Percentiles rank a stretch among this genome's conserved stretches.
These are phyloP conservation scores for Lycaon pictus DNA, from an alignment of 2,113 vertebrate species.

Conservation along the genomic window DNA sequence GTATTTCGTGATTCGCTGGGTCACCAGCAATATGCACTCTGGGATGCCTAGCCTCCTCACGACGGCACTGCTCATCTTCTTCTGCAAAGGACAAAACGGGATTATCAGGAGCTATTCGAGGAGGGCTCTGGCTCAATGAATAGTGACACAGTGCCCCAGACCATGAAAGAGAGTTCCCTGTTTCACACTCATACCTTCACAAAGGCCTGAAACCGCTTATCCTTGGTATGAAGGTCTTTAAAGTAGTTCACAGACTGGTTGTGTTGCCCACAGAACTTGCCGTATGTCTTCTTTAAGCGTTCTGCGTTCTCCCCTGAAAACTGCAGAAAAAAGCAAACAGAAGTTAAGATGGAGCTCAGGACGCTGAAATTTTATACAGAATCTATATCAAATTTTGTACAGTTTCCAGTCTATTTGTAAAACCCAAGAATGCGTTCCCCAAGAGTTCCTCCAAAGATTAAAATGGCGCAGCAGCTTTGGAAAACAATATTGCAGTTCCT, in stretches of 20 bases:
- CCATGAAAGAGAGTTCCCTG: accelerated
- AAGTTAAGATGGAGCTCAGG: background rate
- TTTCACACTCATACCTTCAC: slow-evolving; percentile 89
- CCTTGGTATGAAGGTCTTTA: slow-evolving; percentile 95
- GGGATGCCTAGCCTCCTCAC: slow-evolving; percentile 96
- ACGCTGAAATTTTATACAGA: accelerated
- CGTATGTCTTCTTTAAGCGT: slow-evolving; percentile 94
- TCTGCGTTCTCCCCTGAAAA: slow-evolving; percentile 95
- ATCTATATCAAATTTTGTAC: background rate
- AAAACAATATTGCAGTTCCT: background rate
- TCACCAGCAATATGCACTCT: slow-evolving; percentile 97
- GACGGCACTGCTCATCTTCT: slow-evolving; percentile 96
- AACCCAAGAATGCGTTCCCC: background rate
- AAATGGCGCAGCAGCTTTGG: background rate
- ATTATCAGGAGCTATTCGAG: background rate
- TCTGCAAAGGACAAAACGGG: slow-evolving; percentile 85
- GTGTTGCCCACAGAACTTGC: slow-evolving; percentile 97
- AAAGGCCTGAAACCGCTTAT: slow-evolving; percentile 97
- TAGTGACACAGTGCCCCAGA: accelerated
- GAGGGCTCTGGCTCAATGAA: background rate
- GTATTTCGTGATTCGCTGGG: slow-evolving; percentile 98
- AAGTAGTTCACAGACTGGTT: slow-evolving; percentile 96
- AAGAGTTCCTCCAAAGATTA: background rate
- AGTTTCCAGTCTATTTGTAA: background rate
- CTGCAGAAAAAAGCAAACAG: slow-evolving; percentile 82